Evolutionary conservation across 2,888 invertebrate species (phyloP), one percentile per base, ranked within the genome.

Genomic region (Aporophyla nigra): DNA sequence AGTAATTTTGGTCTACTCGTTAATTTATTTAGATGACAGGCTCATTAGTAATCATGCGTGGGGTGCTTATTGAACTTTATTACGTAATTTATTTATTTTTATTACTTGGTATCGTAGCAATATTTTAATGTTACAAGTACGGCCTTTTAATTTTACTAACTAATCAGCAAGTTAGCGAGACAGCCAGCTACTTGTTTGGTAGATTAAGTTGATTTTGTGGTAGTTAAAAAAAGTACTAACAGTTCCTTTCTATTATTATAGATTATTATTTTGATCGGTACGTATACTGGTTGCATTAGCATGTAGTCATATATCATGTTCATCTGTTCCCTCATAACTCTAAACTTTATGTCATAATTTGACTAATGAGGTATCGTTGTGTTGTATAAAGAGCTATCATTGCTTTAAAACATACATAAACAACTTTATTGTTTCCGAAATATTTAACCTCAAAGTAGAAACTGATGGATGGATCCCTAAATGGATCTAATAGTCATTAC

Each of bases 21-120:
- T 80, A 58, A 58, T 71, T 54, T 71, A 1, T 33, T 33, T 33
- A 53, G 33, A 24, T 80, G 74, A 80, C 66, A 58, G 2, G 14
- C n/a, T 74, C 27, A 65, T 80, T 43, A 74, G 0, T 51, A 0
- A 51, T 61, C 27, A 21, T 65, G 33, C 62, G 0, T 56, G 66
- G 33, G 6, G 14, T 19, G 21, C 0, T 74, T 54, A 33, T 59
- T 59, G 7, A 49, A 40, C 19, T n/a, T 40, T 63, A 79, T 49
- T 10, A 10, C 4, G 12, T 67, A 4, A 58, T 63, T 63, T 63
- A n/a, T 77, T 53, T 68, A 0, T 12, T 53, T 53, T 24, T 49
- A 33, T 16, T 12, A 66, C 5, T 5, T n/a, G 9, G 43, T 6
- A 65, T 5, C n/a, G 19, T 9, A 19, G 7, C 12, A 53, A 59